Evolutionary conservation across 2,113 vertebrate genomes (phyloP).

Genomic region (Noturus placidus): DNA sequence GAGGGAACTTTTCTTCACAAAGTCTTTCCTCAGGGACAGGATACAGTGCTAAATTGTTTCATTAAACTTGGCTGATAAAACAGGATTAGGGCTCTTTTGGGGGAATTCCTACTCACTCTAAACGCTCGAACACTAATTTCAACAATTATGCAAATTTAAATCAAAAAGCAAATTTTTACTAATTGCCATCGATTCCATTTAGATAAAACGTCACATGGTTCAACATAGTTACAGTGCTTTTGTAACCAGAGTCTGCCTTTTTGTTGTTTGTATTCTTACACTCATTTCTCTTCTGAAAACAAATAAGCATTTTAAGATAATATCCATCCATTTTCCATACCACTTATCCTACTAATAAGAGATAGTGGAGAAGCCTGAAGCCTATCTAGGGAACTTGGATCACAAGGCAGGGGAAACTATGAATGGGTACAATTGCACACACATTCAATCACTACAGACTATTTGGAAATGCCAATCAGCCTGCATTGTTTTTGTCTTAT

Average conservation of each 20-base stretch:
- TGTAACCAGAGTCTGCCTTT: background rate
- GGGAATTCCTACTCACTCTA: constrained; percentile 28
- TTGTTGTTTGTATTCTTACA: background rate
- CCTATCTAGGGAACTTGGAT: too few species aligned
- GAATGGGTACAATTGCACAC: too few species aligned
- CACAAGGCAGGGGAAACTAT: too few species aligned
- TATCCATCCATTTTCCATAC: too few species aligned
- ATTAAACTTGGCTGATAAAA: constrained; percentile 52
- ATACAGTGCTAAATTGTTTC: constrained; percentile 47
- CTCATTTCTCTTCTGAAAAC: too few species aligned
- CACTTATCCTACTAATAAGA: too few species aligned
- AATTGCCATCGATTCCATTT: constrained; percentile 22
- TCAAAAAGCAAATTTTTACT: background rate
- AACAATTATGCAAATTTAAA: constrained; percentile 6
- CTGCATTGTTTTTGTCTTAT: background rate
- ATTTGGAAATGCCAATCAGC: too few species aligned
- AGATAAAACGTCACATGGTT: background rate
- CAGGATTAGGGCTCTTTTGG: constrained; percentile 31
- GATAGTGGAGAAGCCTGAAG: too few species aligned
- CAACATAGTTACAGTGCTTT: background rate
- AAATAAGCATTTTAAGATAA: too few species aligned
- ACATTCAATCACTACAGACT: too few species aligned
- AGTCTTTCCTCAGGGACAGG: constrained; percentile 49
- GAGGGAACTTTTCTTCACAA: constrained; percentile 40
- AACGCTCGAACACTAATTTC: constrained; percentile 17